These are phyloP conservation scores for Ornithoptera priamus DNA, from an alignment of 2,888 invertebrate genomes.

Conservation along the genomic window DNA sequence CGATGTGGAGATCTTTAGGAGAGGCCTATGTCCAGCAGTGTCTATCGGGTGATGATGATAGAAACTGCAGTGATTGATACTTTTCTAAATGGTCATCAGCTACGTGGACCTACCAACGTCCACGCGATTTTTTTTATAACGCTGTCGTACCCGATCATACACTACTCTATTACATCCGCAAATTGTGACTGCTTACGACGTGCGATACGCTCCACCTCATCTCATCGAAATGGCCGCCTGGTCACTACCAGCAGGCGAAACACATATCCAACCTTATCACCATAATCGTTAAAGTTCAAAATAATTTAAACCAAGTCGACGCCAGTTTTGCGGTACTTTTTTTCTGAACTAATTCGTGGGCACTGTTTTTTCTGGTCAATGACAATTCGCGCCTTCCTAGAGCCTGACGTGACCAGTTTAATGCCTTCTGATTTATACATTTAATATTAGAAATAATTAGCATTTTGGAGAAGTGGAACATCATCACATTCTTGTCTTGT, in stretches of 20 bases:
- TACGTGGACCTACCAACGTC: too few species aligned
- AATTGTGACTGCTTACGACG: slow-evolving; percentile 32
- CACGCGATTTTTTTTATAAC: too few species aligned
- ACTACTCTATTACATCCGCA: slow-evolving; percentile 35
- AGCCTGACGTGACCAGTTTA: slow-evolving; percentile 55
- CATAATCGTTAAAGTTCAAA: slow-evolving; percentile 30
- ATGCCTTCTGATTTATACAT: slow-evolving; percentile 46
- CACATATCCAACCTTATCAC: slow-evolving; percentile 4
- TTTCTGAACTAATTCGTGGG: slow-evolving; percentile 65
- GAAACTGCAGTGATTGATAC: too few species aligned
- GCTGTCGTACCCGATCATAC: slow-evolving; percentile 33
- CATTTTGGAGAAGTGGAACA: too few species aligned
- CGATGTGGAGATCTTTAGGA: too few species aligned
- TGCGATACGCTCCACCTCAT: slow-evolving; percentile 38
- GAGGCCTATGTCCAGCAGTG: too few species aligned
- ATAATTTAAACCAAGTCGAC: slow-evolving; percentile 16
- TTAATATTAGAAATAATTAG: too few species aligned
- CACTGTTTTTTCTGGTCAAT: slow-evolving; percentile 51
- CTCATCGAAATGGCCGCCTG: slow-evolving; percentile 23
- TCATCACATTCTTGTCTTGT: too few species aligned
- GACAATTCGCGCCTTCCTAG: slow-evolving; percentile 59
- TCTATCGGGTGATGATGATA: too few species aligned
- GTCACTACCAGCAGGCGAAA: neutral
- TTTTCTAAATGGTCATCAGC: too few species aligned
- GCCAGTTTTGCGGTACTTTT: slow-evolving; percentile 53